phyloP scores from a whole-genome alignment of 2,797 vertebrate genomes.

The Danio jaintianensis region DNA sequence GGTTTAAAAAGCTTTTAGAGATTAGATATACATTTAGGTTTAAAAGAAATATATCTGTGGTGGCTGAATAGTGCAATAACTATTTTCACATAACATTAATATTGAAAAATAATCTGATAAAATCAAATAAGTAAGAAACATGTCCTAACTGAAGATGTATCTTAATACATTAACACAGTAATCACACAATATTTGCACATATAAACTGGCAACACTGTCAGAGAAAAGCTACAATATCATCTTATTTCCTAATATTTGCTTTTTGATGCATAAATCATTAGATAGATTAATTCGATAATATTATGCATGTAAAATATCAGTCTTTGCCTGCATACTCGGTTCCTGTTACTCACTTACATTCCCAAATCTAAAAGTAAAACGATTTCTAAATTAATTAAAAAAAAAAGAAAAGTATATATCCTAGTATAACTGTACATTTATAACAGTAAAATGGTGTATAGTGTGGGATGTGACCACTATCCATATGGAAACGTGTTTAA shows the following conservation, averaged over 20 bases:
- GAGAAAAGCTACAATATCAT: not conserved
- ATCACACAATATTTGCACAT: not conserved
- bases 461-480: not conserved
- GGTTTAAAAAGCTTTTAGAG: too few species aligned
- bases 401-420: not conserved
- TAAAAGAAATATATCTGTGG: not conserved
- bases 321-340: not conserved
- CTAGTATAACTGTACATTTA: too few species aligned
- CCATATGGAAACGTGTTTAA: constrained; percentile 14
- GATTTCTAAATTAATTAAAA: not conserved
- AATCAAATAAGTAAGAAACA: not conserved
- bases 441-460: too few species aligned
- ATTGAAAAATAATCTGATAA: not conserved
- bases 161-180: not conserved
- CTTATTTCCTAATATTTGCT: too few species aligned
- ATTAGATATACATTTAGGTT: not conserved
- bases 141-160: not conserved
- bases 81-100: not conserved
- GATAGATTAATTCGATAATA: not conserved
- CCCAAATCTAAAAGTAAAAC: not conserved
- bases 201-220: not conserved
- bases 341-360: not conserved
- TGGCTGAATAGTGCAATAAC: not conserved
- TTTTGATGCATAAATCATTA: too few species aligned
- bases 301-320: not conserved